Conservation (phyloP, 2,797 vertebrate genomes). For the Heteromormyrus szaboi region DNA sequence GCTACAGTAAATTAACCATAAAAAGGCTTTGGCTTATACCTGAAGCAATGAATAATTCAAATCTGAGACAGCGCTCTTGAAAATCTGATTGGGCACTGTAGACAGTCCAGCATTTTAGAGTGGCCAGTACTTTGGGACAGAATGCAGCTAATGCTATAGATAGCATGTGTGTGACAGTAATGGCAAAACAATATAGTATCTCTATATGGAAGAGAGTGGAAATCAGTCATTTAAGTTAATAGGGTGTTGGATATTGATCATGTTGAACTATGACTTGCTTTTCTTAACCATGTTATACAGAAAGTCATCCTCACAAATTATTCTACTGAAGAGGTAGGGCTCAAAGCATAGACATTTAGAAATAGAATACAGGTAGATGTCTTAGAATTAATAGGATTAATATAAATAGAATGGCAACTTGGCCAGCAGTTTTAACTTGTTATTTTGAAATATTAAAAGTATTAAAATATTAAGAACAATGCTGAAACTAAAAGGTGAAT, state of each 20-base stretch:
- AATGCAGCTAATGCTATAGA: neutral
- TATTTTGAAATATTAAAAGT: neutral
- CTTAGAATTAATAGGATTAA: neutral
- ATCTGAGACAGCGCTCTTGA: neutral
- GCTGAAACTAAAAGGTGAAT: neutral
- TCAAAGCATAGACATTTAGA: neutral
- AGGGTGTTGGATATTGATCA: neutral
- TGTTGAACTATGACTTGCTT: neutral
- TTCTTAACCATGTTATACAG: neutral
- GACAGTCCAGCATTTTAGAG: neutral
- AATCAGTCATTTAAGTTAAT: neutral
- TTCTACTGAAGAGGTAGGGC: neutral
- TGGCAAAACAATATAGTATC: neutral
- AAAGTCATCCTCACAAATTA: neutral
- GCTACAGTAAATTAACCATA: conserved; percentile 3
- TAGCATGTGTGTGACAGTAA: neutral
- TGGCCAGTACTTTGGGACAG: neutral
- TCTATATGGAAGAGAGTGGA: neutral
- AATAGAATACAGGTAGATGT: neutral
- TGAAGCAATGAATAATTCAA: neutral
- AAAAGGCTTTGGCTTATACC: neutral
- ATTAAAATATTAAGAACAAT: neutral
- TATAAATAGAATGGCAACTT: neutral
- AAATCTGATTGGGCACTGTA: neutral
- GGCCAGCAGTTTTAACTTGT: neutral